Conservation (phyloP, 1,140 invertebrate genomes). For the Drosophila sproati region DNA sequence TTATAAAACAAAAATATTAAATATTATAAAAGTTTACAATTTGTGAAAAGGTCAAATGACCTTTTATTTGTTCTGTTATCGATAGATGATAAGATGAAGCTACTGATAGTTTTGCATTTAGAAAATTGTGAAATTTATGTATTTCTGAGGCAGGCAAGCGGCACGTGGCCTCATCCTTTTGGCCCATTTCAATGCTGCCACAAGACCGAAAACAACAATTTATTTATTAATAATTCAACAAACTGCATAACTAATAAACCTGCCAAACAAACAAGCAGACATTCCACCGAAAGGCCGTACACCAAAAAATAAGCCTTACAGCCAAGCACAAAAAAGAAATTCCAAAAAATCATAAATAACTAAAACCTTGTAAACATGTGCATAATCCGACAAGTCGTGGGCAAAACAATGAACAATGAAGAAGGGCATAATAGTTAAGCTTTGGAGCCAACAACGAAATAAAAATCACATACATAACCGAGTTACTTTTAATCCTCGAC, state of each 20-base stretch:
- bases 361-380: constrained; percentile 79
- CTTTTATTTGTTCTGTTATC: not conserved
- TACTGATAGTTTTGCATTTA: not conserved
- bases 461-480: constrained; percentile 55
- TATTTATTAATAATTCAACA: constrained; percentile 76
- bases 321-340: constrained; percentile 36
- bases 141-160: constrained; percentile 15
- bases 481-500: constrained; percentile 80
- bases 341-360: constrained; percentile 76
- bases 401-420: constrained; percentile 23
- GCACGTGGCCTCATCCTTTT: not conserved
- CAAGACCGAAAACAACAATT: constrained; percentile 27
- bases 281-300: not conserved
- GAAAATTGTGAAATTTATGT: constrained; percentile 1
- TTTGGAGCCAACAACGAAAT: constrained; percentile 35
- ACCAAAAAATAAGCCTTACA: not conserved
- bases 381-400: constrained; percentile 64
- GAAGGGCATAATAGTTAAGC: constrained; percentile 25
- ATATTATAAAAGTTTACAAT: too few species aligned
- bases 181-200: constrained; percentile 10
- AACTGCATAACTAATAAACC: constrained; percentile 79
- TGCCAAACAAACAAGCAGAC: constrained; percentile 52
- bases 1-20: too few species aligned
- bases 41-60: too few species aligned
- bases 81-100: too few species aligned